Evolutionary conservation across 1,140 invertebrate species (phyloP).

Genomic region (Drosophila varians): DNA sequence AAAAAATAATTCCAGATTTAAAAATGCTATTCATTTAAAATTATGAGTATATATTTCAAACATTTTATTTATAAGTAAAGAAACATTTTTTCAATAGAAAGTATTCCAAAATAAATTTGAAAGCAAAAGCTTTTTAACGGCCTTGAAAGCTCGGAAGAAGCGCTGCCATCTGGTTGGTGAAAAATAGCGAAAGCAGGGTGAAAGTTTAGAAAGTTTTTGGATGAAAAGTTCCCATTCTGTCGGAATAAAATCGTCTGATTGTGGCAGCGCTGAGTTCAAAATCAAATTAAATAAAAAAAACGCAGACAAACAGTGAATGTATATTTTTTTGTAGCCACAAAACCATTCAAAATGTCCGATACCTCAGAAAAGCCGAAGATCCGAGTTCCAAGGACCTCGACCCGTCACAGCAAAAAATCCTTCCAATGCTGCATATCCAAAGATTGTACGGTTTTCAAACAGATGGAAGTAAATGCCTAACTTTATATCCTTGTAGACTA

Average conservation of each 20-base stretch:
- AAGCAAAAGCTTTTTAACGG: background rate
- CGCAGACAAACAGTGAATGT: background rate
- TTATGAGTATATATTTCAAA: too few species aligned
- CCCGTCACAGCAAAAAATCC: background rate
- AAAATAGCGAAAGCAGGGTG: background rate
- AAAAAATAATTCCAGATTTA: too few species aligned
- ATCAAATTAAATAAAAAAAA: background rate
- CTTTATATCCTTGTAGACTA: slow-evolving; percentile 30
- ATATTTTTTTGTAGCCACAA: background rate
- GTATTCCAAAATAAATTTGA: background rate
- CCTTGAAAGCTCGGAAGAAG: background rate
- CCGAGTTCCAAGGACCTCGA: background rate
- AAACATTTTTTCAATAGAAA: too few species aligned
- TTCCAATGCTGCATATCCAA: slow-evolving; percentile 54
- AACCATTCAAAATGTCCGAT: background rate
- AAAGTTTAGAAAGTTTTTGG: background rate
- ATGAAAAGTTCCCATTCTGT: background rate
- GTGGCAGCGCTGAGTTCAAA: slow-evolving; percentile 5
- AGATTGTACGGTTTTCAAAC: slow-evolving; percentile 54
- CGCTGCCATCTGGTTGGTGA: background rate
- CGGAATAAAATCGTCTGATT: background rate
- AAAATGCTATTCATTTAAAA: too few species aligned
- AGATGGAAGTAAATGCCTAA: background rate
- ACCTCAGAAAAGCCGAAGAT: background rate
- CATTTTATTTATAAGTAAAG: background rate